phyloP scores from a whole-genome alignment of 2,113 vertebrate species.

The cattle (Bos taurus) region DNA sequence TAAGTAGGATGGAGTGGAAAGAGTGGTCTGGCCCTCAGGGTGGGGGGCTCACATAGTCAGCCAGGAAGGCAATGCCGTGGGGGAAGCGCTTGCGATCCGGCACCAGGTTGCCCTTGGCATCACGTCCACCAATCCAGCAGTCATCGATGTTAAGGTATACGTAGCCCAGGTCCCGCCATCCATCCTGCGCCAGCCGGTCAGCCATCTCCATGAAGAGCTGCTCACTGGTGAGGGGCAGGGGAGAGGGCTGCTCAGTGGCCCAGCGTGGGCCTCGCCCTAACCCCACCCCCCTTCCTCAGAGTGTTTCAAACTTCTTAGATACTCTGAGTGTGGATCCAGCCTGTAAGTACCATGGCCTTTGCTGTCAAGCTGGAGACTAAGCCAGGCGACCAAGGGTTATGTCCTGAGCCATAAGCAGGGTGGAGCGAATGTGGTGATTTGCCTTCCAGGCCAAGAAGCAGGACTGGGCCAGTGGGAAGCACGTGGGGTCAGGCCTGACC shows the following conservation, averaged over 20 bases:
- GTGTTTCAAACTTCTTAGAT: not conserved
- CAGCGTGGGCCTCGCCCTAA: not conserved
- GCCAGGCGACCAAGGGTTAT: not conserved
- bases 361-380: not conserved
- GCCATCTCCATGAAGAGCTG: constrained; percentile 92
- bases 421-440: too few relatives aligned
- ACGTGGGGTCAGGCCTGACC: not conserved
- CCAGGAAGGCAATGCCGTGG: constrained; percentile 86
- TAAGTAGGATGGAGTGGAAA: not conserved
- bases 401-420: not conserved
- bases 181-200: constrained; percentile 86
- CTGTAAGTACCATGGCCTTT: not conserved
- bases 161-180: constrained; percentile 86
- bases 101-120: constrained; percentile 81
- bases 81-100: constrained; percentile 91
- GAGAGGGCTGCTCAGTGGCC: not conserved
- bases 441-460: not conserved
- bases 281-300: not conserved
- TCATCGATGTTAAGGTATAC: constrained; percentile 94
- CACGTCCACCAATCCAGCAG: constrained; percentile 91
- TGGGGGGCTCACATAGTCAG: constrained; percentile 83
- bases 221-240: constrained; percentile 78
- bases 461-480: not conserved
- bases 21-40: not conserved
- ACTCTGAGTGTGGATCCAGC: not conserved